These are phyloP conservation scores for Pseudomyrmex cubaensis DNA, from an alignment of 1,140 invertebrate genomes.

Conservation along the genomic window DNA sequence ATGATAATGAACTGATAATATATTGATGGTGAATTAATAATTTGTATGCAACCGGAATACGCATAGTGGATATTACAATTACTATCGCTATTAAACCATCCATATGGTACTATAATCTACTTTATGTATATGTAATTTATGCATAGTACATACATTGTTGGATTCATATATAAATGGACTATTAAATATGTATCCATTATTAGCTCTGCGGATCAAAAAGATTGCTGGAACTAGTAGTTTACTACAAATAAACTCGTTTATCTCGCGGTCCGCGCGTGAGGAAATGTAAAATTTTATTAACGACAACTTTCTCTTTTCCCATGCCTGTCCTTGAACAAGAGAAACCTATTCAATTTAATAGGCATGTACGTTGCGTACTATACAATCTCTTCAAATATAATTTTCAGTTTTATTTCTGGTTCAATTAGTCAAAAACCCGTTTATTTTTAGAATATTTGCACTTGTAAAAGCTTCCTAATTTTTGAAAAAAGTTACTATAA, in stretches of 20 bases:
- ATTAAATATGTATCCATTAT: background rate
- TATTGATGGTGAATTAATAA: background rate
- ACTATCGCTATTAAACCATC: background rate
- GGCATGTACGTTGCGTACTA: too few species aligned
- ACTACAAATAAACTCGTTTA: slow-evolving; percentile 10
- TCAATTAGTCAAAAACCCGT: too few species aligned
- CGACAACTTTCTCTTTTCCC: too few species aligned
- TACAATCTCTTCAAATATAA: too few species aligned
- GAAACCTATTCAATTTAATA: too few species aligned
- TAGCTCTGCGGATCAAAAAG: background rate
- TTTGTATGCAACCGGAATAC: too few species aligned
- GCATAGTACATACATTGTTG: background rate
- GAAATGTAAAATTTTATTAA: too few species aligned
- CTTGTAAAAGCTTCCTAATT: background rate
- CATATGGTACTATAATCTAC: background rate
- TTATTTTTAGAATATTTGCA: background rate
- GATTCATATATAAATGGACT: slow-evolving; percentile 18
- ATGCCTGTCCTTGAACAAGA: too few species aligned
- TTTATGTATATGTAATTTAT: slow-evolving; percentile 14
- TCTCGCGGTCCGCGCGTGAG: too few species aligned
- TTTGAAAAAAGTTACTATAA: background rate
- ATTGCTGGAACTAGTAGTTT: background rate
- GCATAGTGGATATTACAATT: background rate
- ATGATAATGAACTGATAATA: background rate
- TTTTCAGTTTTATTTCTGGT: too few species aligned